Evolutionary conservation across 2,888 invertebrate species (phyloP).

Genomic region (Meandrusa payeni): DNA sequence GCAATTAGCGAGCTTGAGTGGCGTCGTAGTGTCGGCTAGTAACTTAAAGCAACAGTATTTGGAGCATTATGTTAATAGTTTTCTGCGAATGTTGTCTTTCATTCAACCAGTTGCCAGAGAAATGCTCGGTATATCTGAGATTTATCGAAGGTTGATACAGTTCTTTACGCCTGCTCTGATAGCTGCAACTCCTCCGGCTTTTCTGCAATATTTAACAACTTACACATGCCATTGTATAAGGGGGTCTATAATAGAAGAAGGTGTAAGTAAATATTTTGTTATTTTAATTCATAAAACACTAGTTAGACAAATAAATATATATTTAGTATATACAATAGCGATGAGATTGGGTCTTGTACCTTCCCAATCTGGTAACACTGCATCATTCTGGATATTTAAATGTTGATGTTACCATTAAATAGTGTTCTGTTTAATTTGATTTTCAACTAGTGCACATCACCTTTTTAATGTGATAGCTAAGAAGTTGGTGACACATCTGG

Average conservation of each 20-base stretch:
- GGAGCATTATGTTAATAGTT: conserved; percentile 68
- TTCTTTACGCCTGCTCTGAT: conserved; percentile 68
- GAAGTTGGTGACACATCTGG: no score
- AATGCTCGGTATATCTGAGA: conserved; percentile 70
- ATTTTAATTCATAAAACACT: conserved; percentile 15
- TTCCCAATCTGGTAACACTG: no score
- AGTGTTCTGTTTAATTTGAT: no score
- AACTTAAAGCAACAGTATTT: conserved; percentile 67
- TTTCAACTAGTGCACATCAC: no score
- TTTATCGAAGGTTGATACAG: conserved; percentile 67
- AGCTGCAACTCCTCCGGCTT: conserved; percentile 59
- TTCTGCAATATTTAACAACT: conserved; percentile 65
- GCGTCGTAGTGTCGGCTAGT: conserved; percentile 56
- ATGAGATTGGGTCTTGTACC: no score
- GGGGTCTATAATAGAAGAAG: conserved; percentile 69
- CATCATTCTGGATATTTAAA: no score
- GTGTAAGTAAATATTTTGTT: conserved; percentile 48
- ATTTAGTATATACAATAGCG: no score
- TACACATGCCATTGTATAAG: conserved; percentile 69
- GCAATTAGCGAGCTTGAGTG: conserved; percentile 83
- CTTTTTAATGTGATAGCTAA: no score
- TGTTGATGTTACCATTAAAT: no score
- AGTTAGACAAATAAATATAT: no score
- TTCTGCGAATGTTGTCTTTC: conserved; percentile 65
- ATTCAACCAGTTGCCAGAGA: conserved; percentile 67